Percentiles rank a stretch among this genome's conserved stretches.
Evolutionary conservation across 2,113 vertebrate species (phyloP).

Genomic region (Gulo gulo): DNA sequence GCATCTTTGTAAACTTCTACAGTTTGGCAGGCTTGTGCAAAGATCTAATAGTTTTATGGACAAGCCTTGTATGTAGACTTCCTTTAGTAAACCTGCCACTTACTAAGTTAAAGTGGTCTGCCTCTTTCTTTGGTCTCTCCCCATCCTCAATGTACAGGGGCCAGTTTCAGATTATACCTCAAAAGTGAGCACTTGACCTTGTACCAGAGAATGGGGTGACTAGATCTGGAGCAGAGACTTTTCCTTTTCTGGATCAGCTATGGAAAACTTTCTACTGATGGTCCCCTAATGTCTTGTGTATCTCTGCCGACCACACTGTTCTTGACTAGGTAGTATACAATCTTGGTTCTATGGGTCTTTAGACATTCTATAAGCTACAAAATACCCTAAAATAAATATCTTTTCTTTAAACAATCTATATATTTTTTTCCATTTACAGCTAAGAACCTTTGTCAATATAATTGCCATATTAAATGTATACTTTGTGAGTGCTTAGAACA

Average conservation of each 20-base stretch:
- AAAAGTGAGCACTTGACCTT: background rate
- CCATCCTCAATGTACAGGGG: background rate
- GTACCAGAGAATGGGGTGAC: background rate
- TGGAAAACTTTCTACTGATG: background rate
- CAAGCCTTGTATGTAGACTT: background rate
- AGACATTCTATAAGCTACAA: background rate
- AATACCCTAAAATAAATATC: background rate
- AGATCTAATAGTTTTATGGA: background rate
- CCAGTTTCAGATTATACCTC: background rate
- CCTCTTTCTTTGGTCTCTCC: background rate
- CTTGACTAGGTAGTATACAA: background rate
- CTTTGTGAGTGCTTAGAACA: background rate
- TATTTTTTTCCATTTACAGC: background rate
- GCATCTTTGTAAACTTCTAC: background rate
- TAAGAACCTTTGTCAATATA: background rate
- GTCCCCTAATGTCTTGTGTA: background rate
- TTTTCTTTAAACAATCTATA: background rate
- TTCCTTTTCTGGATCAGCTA: background rate
- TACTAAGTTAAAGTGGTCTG: background rate
- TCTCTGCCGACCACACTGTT: background rate
- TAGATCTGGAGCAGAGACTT: background rate
- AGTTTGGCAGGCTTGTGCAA: background rate
- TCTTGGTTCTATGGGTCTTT: background rate
- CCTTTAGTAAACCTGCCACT: background rate
- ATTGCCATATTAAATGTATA: background rate